Conservation (phyloP, 2,888 invertebrate species). For the Plagodis pulveraria region DNA sequence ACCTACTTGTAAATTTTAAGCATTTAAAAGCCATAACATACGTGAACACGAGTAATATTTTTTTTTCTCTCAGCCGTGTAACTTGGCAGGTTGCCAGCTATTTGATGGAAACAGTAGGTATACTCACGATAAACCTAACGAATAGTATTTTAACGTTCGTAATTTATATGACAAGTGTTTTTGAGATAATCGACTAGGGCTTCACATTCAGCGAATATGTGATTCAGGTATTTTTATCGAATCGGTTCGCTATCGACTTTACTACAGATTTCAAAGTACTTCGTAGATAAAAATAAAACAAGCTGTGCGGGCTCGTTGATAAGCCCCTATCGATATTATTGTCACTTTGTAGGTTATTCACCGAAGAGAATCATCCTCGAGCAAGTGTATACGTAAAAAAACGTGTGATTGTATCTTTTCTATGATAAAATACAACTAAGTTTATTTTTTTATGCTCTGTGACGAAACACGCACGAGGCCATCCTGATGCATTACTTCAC, state of each 20-base stretch:
- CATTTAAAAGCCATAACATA: slow-evolving; percentile 13
- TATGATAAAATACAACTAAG: not conserved
- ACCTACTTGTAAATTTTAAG: slow-evolving; percentile 7
- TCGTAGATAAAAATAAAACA: slow-evolving; percentile 10
- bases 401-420: not conserved
- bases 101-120: slow-evolving; percentile 21
- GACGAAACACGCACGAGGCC: too few species aligned
- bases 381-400: not conserved
- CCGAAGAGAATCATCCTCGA: not conserved
- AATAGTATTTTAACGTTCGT: slow-evolving; percentile 18
- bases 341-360: slow-evolving; percentile 2
- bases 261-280: slow-evolving; percentile 6
- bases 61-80: not conserved
- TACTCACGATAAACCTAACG: slow-evolving; percentile 19
- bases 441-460: too few species aligned
- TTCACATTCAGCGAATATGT: slow-evolving; percentile 1
- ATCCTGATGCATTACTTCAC: too few species aligned
- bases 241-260: slow-evolving; percentile 5
- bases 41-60: slow-evolving; percentile 9
- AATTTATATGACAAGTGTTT: slow-evolving; percentile 24
- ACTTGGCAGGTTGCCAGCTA: slow-evolving; percentile 17
- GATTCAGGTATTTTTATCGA: slow-evolving; percentile 10
- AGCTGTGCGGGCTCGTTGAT: slow-evolving; percentile 11
- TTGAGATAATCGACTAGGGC: slow-evolving; percentile 20
- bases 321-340: slow-evolving; percentile 8